Evolutionary conservation across 2,797 vertebrate species (phyloP), one percentile per base, ranked within the genome.

Genomic region (Chanos chanos): DNA sequence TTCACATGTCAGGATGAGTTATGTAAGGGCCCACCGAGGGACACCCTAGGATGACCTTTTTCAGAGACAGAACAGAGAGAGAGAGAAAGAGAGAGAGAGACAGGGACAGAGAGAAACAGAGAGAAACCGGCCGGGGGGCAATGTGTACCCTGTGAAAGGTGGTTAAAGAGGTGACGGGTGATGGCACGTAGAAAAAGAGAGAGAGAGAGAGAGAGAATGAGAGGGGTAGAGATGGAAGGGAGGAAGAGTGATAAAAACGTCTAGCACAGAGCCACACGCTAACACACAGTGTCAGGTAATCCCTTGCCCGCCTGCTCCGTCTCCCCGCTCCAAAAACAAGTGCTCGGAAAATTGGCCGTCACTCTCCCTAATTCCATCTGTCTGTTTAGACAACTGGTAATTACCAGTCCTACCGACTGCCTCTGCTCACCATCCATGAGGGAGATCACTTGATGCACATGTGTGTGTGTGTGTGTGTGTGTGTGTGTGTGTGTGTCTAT

Each of bases 331-430:
- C 69, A 73, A 79, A 81, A 79, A 72, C 76, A 70, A 60, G 77
- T 68, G 21, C 73, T 77, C 73, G 64, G 73, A 83, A 86, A 85
- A 85, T 82, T 83, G 81, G 79, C 83, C 78, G 75, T 86, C 87
- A 84, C 73, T 86, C 83, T 88, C 72, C 71, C 75, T 85, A 85
- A 86, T 85, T 86, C 86, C 81, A 85, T 89, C 85, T 88, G 85
- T 86, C 86, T 87, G 86, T 83, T 86, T 87, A 87, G 86, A 84
- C 85, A 83, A 85, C 85, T 83, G 78, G 81, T 85, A 85, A 89
- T 89, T 84, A 86, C 82, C 82, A 83, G 72, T 81, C 81, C 77
- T 85, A 83, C 77, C 50, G 67, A 70, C 76, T 85, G 81, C 79
- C 80, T 75, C 77, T 67, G 27, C 74, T 75, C 74, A 64, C 47